Evolutionary conservation across 2,113 vertebrate genomes (phyloP).

Genomic region (Xenopus laevis): DNA sequence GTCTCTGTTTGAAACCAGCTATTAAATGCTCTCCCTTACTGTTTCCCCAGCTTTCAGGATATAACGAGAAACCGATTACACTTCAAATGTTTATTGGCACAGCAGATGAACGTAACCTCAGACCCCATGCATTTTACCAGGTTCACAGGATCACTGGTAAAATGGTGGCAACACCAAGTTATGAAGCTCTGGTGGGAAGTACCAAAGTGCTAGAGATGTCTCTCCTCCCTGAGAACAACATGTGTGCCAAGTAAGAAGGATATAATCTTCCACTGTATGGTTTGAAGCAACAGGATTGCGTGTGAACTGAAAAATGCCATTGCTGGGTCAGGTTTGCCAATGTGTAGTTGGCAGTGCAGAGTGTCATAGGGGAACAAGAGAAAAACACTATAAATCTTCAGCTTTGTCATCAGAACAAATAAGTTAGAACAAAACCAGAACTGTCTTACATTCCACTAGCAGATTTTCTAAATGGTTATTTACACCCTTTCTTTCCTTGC

Average conservation of each 20-base stretch:
- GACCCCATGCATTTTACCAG: slow-evolving; percentile 89
- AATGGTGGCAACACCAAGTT: slow-evolving; percentile 88
- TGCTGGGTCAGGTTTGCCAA: too few species aligned
- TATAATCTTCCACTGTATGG: neutral
- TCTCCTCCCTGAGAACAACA: slow-evolving; percentile 83
- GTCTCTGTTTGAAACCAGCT: too few species aligned
- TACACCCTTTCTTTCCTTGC: too few species aligned
- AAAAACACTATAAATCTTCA: too few species aligned
- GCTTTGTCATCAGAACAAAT: too few species aligned
- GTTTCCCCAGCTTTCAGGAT: slow-evolving; percentile 73
- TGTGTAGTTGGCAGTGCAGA: too few species aligned
- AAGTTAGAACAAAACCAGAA: too few species aligned
- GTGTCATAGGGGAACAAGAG: too few species aligned
- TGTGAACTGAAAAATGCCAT: too few species aligned
- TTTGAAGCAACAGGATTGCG: too few species aligned
- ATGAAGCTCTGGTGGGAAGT: slow-evolving; percentile 81
- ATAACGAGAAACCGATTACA: slow-evolving; percentile 81
- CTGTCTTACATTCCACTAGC: too few species aligned
- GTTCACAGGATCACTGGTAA: slow-evolving; percentile 88
- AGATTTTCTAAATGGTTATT: too few species aligned
- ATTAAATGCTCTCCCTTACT: slow-evolving; percentile 4
- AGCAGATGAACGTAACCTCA: slow-evolving; percentile 82
- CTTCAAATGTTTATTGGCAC: slow-evolving; percentile 91
- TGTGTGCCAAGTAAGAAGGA: slow-evolving; percentile 82
- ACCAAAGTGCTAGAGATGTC: slow-evolving; percentile 89